Conservation (phyloP, 2,888 invertebrate species). For the Apotomis betuletana region DNA sequence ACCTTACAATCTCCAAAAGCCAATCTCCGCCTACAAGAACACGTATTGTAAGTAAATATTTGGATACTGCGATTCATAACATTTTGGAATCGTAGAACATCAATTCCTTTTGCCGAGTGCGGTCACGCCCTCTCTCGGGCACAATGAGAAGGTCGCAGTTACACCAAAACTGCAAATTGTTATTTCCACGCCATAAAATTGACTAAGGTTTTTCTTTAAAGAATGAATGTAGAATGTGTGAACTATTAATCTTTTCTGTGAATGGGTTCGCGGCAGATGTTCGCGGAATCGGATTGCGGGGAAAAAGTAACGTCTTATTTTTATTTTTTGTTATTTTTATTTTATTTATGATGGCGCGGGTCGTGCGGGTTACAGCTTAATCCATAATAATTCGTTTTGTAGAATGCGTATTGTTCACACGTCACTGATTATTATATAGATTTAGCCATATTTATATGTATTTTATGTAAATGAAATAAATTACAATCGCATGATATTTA, state of each 20-base stretch:
- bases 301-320: conserved; percentile 58
- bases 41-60: conserved; percentile 77
- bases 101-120: conserved; percentile 51
- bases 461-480: no score
- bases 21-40: conserved; percentile 43
- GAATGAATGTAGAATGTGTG: conserved; percentile 53
- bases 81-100: conserved; percentile 57
- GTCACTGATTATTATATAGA: background rate
- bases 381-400: background rate
- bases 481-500: no score
- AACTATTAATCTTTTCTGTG: conserved; percentile 76
- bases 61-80: conserved; percentile 75
- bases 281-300: conserved; percentile 49
- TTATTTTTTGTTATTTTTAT: conserved; percentile 47
- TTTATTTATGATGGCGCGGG: conserved; percentile 42
- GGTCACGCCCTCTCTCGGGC: conserved; percentile 75
- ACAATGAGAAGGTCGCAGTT: conserved; percentile 62
- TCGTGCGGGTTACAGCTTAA: conserved; percentile 41
- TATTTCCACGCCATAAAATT: conserved; percentile 79
- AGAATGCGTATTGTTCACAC: no score
- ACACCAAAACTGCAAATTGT: conserved; percentile 78
- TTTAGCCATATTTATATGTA: no score
- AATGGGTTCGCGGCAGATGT: conserved; percentile 60
- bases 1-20: conserved; percentile 8
- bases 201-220: conserved; percentile 66